Conservation (phyloP, 1,140 invertebrate genomes). For the Oppia nitens region DNA sequence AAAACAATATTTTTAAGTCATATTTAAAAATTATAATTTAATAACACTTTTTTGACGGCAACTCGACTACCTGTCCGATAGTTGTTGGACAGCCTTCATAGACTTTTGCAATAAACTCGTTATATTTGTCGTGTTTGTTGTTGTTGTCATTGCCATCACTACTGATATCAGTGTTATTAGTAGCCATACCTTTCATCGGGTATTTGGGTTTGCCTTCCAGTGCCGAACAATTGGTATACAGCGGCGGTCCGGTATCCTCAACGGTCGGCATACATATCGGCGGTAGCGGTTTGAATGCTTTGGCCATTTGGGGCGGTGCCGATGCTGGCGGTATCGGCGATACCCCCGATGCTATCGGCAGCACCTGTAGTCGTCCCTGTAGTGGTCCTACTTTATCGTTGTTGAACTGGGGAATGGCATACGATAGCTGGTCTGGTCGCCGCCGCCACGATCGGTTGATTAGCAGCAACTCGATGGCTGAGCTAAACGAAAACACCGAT, state of each 20-base stretch:
- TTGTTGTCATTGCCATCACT: neutral
- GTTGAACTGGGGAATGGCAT: too few relatives aligned
- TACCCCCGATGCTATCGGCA: neutral
- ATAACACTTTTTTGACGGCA: neutral
- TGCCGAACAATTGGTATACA: too few relatives aligned
- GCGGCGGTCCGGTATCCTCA: too few relatives aligned
- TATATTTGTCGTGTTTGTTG: neutral
- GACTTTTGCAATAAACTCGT: neutral
- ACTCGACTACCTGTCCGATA: neutral
- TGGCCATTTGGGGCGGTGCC: too few relatives aligned
- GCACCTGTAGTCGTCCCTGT: too few relatives aligned
- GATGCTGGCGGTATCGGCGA: neutral
- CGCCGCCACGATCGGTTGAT: neutral
- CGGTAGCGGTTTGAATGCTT: too few relatives aligned
- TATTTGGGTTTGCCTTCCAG: too few relatives aligned
- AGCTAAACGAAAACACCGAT: neutral
- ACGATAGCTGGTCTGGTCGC: neutral
- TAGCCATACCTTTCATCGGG: too few relatives aligned
- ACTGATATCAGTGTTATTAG: neutral
- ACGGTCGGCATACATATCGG: too few relatives aligned
- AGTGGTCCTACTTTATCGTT: neutral
- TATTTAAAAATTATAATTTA: neutral
- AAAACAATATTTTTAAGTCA: neutral
- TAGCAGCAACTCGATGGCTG: neutral
- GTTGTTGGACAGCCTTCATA: neutral